Evolutionary conservation across 30 jellyfish, hydroid and myxozoan genomes (phyloP), one percentile per base, ranked within the genome.

Genomic region (Aurelia aurita): DNA sequence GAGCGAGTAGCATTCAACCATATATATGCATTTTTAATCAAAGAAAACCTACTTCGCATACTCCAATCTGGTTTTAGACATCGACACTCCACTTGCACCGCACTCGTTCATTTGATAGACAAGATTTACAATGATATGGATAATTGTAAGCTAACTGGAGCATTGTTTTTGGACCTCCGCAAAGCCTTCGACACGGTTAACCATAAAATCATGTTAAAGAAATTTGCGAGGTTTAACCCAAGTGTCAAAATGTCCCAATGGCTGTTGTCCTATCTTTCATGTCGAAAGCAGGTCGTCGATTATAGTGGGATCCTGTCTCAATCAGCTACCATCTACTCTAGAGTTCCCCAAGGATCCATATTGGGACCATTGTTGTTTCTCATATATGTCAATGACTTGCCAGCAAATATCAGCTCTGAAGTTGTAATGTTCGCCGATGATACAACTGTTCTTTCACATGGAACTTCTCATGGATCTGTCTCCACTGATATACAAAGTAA

Each of bases 211-310:
- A n/a, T n/a, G n/a, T 22, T 59, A 22, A 59, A 59, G 72, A 59
- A 59, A 59, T 59, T 21, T 22, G 72, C 72, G 28, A 59, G 72
- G 72, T 22, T 59, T 8, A 22, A 59, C 72, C 72, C 18, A 11
- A 59, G 72, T 59, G 18, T 8, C 12, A 59, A 59, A 59, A 59
- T 21, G 18, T 59, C 72, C 72, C 72, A 22, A 21, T 59, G 72
- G 72, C 72, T 59, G 72, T 21, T 59, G 72, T 59, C 28, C 72
- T 59, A 59, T 59, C 72, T 59, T 22, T 21, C 28, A 22, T 59
- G 72, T 59, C 72, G 72, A 11, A 21, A 59, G 72, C 72, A 59
- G 72, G 72, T n/a, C n/a, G n/a, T n/a, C n/a, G n/a, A n/a, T n/a
- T n/a, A n/a, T n/a, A n/a, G n/a, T n/a, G n/a, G n/a, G n/a, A n/a